Conservation (phyloP, 2,888 invertebrate genomes). For the Cryptus viduatorius region DNA sequence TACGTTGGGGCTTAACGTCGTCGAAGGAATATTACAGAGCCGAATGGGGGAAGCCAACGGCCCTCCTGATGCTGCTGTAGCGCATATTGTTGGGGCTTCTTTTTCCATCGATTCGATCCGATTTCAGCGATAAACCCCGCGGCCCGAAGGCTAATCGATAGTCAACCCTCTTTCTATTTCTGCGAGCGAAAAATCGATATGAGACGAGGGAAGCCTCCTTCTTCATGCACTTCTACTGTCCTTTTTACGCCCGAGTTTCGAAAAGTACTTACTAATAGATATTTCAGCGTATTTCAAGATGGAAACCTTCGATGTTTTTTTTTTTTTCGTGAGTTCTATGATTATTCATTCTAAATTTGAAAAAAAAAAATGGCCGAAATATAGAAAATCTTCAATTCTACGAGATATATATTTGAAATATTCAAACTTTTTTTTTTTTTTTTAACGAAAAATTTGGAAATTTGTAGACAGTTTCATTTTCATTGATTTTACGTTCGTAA, state of each 20-base stretch:
- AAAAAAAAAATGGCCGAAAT: no score
- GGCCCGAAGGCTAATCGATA: constrained; percentile 55
- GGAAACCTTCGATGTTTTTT: not conserved
- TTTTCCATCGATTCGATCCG: constrained; percentile 65
- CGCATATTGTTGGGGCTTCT: constrained; percentile 47
- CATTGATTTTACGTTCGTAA: no score
- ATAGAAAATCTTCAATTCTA: no score
- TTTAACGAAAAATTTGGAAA: no score
- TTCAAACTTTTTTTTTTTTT: no score
- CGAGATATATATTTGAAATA: no score
- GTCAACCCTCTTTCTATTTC: constrained; percentile 16
- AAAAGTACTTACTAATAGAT: not conserved
- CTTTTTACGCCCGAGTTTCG: not conserved
- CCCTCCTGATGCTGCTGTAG: constrained; percentile 17
- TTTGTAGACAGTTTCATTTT: no score
- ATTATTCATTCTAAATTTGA: not conserved
- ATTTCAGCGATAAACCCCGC: constrained; percentile 60
- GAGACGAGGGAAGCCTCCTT: not conserved
- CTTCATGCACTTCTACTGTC: not conserved
- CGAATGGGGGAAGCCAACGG: constrained; percentile 13
- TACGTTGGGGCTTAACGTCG: not conserved
- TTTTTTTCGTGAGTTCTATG: not conserved
- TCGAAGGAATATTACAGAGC: constrained; percentile 4
- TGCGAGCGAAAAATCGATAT: constrained; percentile 5
- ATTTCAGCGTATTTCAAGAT: not conserved